Evolutionary conservation across 2,797 vertebrate species (phyloP).

Genomic region (Silurus aristotelis): DNA sequence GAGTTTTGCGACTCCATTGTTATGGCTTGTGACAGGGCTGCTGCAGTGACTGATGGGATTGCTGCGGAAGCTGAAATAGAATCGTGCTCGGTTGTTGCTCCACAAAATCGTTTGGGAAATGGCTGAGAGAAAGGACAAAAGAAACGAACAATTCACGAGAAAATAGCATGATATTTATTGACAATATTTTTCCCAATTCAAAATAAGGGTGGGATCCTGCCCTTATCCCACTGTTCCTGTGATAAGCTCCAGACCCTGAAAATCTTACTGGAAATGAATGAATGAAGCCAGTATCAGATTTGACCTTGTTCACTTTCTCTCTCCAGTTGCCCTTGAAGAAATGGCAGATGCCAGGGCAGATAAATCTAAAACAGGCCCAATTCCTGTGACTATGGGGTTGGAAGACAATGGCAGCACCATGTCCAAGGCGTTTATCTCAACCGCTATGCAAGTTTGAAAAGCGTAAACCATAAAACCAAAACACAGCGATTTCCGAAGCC

Average conservation of each 20-base stretch:
- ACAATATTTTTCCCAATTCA: not conserved
- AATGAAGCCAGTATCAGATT: not conserved
- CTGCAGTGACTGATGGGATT: conserved; percentile 67
- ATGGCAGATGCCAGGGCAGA: not conserved
- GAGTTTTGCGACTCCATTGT: conserved; percentile 65
- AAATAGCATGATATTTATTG: not conserved
- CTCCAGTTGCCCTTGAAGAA: conserved; percentile 19
- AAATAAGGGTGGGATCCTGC: not conserved
- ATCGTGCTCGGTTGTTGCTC: conserved; percentile 61
- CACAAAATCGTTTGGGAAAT: conserved; percentile 7
- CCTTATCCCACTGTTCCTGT: not conserved
- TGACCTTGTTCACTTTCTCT: conserved; percentile 57
- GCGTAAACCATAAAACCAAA: too few relatives aligned
- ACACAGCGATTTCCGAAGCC: too few relatives aligned
- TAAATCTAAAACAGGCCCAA: not conserved
- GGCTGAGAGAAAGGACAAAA: not conserved
- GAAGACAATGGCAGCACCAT: not conserved
- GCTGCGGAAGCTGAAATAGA: conserved; percentile 63
- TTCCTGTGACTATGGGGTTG: not conserved
- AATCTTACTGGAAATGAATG: not conserved
- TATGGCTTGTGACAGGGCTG: conserved; percentile 66
- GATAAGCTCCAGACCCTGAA: not conserved
- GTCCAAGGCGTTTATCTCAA: not conserved
- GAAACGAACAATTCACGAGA: not conserved
- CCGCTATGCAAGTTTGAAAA: not conserved